Percentiles rank a stretch among this genome's conserved stretches.
These are phyloP conservation scores for Chamaea fasciata DNA, from an alignment of 2,113 vertebrate species.

Conservation along the genomic window DNA sequence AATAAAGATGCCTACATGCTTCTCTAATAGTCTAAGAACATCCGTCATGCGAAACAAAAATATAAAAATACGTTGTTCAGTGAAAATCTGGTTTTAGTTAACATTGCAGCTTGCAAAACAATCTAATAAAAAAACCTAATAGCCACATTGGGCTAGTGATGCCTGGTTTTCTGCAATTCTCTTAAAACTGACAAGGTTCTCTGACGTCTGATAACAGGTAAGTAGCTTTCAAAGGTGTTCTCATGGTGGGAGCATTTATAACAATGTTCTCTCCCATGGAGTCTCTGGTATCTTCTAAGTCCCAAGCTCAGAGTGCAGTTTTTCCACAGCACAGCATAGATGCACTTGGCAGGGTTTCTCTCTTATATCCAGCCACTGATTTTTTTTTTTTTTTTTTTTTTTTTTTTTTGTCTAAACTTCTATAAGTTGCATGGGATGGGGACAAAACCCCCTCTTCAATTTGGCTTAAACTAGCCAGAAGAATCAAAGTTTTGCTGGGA, in stretches of 20 bases:
- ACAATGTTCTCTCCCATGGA: background rate
- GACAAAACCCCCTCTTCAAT: background rate
- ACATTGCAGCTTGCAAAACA: background rate
- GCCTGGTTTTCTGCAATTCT: background rate
- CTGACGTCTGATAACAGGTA: background rate
- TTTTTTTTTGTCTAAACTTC: background rate
- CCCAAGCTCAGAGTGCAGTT: background rate
- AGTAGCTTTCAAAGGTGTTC: background rate
- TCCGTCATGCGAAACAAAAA: background rate
- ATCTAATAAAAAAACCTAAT: background rate
- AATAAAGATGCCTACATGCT: background rate
- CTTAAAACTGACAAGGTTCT: background rate
- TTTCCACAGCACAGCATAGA: background rate
- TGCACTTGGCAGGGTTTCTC: background rate
- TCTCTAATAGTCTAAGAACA: background rate
- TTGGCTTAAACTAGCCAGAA: background rate
- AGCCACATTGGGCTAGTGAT: background rate
- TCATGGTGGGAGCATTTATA: background rate
- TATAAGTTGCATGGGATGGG: background rate
- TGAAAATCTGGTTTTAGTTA: background rate
- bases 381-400: background rate
- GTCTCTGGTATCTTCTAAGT: background rate
- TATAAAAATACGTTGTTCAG: background rate
- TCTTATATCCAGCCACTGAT: background rate
- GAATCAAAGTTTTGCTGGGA: background rate